These are phyloP conservation scores for Ianthella basta DNA, from an alignment of 37 sponge, comb jelly and placozoan genomes.

Conservation along the genomic window DNA sequence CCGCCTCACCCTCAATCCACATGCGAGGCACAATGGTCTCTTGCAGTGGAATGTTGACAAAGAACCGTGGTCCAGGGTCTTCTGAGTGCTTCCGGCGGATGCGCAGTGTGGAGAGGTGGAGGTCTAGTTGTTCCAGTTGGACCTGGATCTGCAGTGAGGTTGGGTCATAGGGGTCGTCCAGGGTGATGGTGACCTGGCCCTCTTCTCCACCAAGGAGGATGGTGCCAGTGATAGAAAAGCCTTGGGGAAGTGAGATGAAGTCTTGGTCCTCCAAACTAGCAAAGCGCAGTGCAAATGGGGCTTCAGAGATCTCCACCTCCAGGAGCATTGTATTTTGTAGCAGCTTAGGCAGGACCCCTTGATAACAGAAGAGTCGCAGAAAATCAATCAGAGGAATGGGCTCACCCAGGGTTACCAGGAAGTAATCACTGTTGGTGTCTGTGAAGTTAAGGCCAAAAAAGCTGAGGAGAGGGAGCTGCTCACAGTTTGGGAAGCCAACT, in stretches of 20 bases:
- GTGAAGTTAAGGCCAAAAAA: conserved; percentile 29
- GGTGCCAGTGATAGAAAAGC: background rate
- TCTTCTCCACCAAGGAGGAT: background rate
- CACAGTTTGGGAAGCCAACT: background rate
- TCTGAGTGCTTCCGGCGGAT: background rate
- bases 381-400: background rate
- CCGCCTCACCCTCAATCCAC: conserved; percentile 19
- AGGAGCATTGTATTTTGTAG: background rate
- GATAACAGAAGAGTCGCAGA: background rate
- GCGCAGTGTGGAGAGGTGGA: background rate
- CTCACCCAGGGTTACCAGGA: background rate
- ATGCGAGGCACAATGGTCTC: background rate
- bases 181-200: background rate
- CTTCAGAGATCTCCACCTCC: conserved; percentile 15
- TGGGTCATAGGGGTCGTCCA: background rate
- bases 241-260: background rate
- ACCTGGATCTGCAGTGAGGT: background rate
- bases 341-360: background rate
- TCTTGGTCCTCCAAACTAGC: background rate
- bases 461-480: background rate
- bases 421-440: background rate
- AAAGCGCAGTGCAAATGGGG: background rate
- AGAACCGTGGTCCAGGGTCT: background rate
- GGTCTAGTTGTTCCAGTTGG: background rate
- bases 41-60: background rate